Conservation (phyloP, 1,140 invertebrate genomes). For the Pinna nobilis region DNA sequence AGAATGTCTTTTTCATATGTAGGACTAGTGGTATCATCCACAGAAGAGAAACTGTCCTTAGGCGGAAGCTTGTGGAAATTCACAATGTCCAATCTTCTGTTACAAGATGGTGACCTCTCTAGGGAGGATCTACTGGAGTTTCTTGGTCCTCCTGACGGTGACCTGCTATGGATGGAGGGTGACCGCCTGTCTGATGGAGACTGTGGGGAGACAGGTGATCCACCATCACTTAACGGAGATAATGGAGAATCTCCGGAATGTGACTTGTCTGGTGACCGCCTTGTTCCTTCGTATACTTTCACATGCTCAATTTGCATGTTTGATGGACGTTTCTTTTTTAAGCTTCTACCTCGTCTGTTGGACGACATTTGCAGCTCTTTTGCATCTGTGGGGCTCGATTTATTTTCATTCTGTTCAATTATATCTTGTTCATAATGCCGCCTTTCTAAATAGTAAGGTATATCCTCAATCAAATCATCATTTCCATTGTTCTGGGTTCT, state of each 20-base stretch:
- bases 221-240: slow-evolving; percentile 12
- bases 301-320: slow-evolving; percentile 54
- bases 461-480: slow-evolving; percentile 73
- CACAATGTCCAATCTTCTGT: slow-evolving; percentile 71
- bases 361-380: slow-evolving; percentile 15
- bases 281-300: slow-evolving; percentile 49
- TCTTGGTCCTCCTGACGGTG: slow-evolving; percentile 17
- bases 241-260: slow-evolving; percentile 10
- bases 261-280: slow-evolving; percentile 9
- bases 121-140: slow-evolving; percentile 28
- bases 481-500: background rate
- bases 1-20: slow-evolving; percentile 68
- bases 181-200: slow-evolving; percentile 38
- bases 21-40: slow-evolving; percentile 75
- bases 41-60: slow-evolving; percentile 74
- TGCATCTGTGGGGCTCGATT: background rate
- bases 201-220: slow-evolving; percentile 5
- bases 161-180: slow-evolving; percentile 10
- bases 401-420: slow-evolving; percentile 51
- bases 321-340: slow-evolving; percentile 44
- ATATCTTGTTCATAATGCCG: slow-evolving; percentile 57
- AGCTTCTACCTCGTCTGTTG: slow-evolving; percentile 40
- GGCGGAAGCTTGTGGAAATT: slow-evolving; percentile 73
- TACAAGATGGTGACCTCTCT: slow-evolving; percentile 59
- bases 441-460: slow-evolving; percentile 74